Evolutionary conservation across 2,797 vertebrate genomes (phyloP).

Genomic region (Linurgus olivaceus): DNA sequence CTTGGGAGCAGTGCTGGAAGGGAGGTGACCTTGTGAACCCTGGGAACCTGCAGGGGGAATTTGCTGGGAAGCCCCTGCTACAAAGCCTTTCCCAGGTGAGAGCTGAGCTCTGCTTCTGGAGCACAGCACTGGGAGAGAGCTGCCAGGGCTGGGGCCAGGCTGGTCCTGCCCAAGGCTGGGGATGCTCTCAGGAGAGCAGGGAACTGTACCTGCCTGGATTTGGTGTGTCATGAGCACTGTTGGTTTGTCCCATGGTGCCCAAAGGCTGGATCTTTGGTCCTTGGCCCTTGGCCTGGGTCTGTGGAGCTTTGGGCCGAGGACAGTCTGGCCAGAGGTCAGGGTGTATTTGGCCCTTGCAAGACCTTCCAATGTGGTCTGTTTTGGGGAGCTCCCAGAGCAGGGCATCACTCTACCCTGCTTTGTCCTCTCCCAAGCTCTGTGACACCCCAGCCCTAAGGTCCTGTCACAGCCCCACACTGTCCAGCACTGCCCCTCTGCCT

Average conservation of each 20-base stretch:
- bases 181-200: not conserved
- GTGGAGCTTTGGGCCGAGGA: not conserved
- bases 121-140: not conserved
- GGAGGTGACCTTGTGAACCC: conserved; percentile 29
- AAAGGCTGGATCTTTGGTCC: not conserved
- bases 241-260: not conserved
- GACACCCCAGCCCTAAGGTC: not conserved
- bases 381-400: not conserved
- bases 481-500: not conserved
- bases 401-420: not conserved
- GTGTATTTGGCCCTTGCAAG: not conserved
- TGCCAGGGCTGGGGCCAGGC: not conserved
- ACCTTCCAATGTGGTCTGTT: not conserved
- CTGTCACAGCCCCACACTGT: accelerated
- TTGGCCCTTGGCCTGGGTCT: not conserved
- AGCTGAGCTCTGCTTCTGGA: not conserved
- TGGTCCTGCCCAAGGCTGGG: not conserved
- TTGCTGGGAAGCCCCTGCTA: not conserved
- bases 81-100: not conserved
- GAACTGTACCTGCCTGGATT: not conserved
- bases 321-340: not conserved
- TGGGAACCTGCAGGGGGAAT: not conserved
- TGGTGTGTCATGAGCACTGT: accelerated
- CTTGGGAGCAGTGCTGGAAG: not conserved
- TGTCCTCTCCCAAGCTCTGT: not conserved